Conservation (phyloP, 2,888 invertebrate species). For the Frankliniella intonsa region DNA sequence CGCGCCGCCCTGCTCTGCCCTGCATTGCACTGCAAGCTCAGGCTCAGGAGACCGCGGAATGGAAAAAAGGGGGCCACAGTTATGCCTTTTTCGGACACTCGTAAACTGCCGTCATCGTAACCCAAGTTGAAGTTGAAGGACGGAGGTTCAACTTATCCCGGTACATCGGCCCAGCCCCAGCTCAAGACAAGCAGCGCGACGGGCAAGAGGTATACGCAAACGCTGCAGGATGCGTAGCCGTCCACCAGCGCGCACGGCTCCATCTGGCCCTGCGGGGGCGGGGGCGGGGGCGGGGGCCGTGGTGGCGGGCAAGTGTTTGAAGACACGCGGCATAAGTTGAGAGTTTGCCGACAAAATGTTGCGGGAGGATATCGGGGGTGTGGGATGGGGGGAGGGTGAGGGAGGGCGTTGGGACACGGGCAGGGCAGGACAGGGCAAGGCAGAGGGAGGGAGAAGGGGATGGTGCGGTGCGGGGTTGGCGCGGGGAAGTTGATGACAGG, state of each 20-base stretch:
- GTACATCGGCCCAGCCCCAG: too few relatives aligned
- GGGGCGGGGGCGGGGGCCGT: not conserved
- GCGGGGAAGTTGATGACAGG: not conserved
- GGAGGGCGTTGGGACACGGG: not conserved
- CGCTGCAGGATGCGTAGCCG: too few relatives aligned
- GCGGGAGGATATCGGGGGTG: not conserved
- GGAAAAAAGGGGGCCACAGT: too few relatives aligned
- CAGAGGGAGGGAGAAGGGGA: not conserved
- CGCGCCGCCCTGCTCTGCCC: not conserved
- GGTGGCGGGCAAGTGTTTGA: not conserved
- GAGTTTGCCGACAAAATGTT: constrained; percentile 23
- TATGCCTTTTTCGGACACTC: too few relatives aligned
- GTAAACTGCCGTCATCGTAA: too few relatives aligned
- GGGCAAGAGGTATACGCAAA: too few relatives aligned
- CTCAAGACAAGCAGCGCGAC: too few relatives aligned
- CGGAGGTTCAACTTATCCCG: too few relatives aligned
- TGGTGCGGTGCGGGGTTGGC: not conserved
- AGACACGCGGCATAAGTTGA: constrained; percentile 16
- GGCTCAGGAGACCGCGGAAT: not conserved
- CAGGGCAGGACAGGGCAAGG: not conserved
- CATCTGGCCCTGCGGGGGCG: too few relatives aligned
- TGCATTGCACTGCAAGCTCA: not conserved
- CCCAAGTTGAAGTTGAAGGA: too few relatives aligned
- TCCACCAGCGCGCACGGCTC: too few relatives aligned
- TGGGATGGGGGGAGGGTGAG: not conserved